Evolutionary conservation across 2,113 vertebrate species (phyloP).

Genomic region (Corythaeola cristata): DNA sequence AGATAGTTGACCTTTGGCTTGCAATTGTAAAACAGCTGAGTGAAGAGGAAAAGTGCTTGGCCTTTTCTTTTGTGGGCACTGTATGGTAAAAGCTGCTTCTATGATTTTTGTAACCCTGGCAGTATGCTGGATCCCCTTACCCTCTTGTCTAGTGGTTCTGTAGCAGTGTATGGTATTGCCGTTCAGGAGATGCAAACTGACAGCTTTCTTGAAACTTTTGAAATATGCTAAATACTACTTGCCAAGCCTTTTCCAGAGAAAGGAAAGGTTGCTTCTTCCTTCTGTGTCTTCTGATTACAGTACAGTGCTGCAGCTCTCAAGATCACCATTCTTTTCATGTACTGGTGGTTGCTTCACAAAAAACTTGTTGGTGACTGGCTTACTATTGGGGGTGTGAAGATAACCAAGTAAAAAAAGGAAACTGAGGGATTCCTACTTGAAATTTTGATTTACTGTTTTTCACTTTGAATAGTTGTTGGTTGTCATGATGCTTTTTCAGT

Average conservation of each 20-base stretch:
- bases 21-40: conserved; percentile 59
- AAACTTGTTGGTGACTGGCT: background rate
- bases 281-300: background rate
- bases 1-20: conserved; percentile 70
- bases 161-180: background rate
- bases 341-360: background rate
- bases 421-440: background rate
- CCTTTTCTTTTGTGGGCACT: background rate
- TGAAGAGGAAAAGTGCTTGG: conserved; percentile 48
- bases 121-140: background rate
- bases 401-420: background rate
- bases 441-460: background rate
- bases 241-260: background rate
- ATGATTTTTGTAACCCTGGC: background rate
- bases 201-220: background rate
- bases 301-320: background rate
- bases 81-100: background rate
- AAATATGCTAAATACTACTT: background rate
- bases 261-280: background rate
- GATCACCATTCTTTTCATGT: fast-evolving
- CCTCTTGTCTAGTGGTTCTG: background rate
- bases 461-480: background rate
- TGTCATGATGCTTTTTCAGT: background rate
- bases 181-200: background rate
- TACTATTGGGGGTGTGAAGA: background rate